A percentile compares a stretch with the other conserved stretches of the same genome.
Conservation (phyloP, 2,113 vertebrate genomes). For the Onychostoma macrolepis region DNA sequence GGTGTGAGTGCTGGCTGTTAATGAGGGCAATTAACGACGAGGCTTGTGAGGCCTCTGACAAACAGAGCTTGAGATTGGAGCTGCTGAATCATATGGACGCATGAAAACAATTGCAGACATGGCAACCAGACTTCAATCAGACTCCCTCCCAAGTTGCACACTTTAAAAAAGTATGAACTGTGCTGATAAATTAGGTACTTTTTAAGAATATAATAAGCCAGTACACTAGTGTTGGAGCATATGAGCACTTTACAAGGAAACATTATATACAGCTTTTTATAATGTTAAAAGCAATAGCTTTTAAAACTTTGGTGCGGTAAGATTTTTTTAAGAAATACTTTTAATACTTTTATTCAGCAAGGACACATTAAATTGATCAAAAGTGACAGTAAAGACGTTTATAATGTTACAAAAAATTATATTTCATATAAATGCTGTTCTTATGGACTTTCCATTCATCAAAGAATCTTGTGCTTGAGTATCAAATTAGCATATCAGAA, state of each 20-base stretch:
- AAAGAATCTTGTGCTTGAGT: not conserved
- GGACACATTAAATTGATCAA: not conserved
- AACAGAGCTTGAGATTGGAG: conserved; percentile 13
- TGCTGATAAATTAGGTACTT: not conserved
- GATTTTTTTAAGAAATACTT: not conserved
- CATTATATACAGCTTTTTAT: not conserved
- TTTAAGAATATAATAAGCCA: not conserved
- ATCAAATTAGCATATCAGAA: not conserved
- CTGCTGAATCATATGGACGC: conserved; percentile 1
- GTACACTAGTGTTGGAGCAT: not conserved
- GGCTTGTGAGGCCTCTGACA: conserved; percentile 47
- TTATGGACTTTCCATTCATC: no score
- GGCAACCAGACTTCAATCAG: conserved; percentile 21
- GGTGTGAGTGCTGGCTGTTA: conserved; percentile 68
- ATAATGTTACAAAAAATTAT: not conserved
- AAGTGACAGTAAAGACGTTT: not conserved
- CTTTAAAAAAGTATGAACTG: not conserved
- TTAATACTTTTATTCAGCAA: not conserved
- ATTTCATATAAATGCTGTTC: not conserved
- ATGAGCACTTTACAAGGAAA: not conserved
- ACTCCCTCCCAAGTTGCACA: not conserved
- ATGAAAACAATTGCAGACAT: conserved; percentile 11
- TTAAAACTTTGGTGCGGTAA: not conserved
- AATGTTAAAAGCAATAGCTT: not conserved
- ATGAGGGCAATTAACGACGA: conserved; percentile 76